These are phyloP conservation scores for Falco naumanni DNA, from an alignment of 2,797 vertebrate species.

Conservation along the genomic window DNA sequence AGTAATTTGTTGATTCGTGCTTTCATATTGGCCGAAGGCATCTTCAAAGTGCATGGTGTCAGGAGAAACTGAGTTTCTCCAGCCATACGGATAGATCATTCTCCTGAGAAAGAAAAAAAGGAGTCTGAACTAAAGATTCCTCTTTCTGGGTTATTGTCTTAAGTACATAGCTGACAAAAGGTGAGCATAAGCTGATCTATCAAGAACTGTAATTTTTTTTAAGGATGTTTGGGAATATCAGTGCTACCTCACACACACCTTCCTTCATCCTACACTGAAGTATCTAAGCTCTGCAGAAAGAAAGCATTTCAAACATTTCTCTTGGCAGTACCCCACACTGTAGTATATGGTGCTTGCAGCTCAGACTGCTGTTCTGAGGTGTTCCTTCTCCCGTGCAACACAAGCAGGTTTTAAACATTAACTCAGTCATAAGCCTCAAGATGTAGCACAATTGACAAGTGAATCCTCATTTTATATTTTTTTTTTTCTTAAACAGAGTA, in stretches of 20 bases:
- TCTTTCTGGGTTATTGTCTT: neutral
- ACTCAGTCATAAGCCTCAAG: neutral
- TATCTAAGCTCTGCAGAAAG: neutral
- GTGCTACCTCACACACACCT: neutral
- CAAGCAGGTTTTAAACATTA: neutral
- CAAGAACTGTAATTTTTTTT: neutral
- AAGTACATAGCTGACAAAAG: neutral
- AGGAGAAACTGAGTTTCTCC: neutral
- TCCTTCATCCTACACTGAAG: neutral
- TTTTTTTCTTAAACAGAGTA: neutral
- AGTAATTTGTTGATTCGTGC: neutral
- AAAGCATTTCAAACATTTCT: neutral
- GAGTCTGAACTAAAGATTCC: neutral
- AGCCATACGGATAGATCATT: neutral
- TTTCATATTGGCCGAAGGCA: neutral
- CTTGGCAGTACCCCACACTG: accelerated
- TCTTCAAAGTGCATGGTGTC: neutral
- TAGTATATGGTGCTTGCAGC: neutral
- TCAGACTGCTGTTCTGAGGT: neutral
- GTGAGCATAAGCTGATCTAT: neutral
- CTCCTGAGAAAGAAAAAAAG: neutral
- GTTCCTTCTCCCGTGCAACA: neutral
- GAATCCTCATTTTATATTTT: neutral
- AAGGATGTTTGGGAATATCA: neutral
- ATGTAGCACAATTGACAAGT: neutral